Evolutionary conservation across 2,888 invertebrate species (phyloP), one percentile per base, ranked within the genome.

Genomic region (Piscicola geometra): DNA sequence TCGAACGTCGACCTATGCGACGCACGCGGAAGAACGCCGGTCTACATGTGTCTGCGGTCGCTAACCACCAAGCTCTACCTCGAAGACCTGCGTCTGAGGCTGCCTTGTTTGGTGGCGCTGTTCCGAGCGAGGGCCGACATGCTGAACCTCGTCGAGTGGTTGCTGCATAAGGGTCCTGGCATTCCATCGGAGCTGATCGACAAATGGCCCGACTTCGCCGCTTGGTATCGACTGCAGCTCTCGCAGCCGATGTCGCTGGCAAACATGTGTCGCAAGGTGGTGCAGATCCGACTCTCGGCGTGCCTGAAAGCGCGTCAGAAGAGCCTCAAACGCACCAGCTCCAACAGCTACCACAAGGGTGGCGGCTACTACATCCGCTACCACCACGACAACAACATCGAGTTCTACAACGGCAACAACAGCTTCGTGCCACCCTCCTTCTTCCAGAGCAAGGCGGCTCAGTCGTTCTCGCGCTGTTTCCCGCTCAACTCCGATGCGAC

Each of bases 61-160:
- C 81, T 85, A 36, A 84, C 83, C 78, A 84, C 84, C 0, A 83
- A 83, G 33, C 81, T 85, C n/a, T 85, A 84, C 79, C 82, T 82
- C 50, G 85, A 84, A 76, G 85, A 85, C 78, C 80, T 85, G 71
- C 83, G 83, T 69, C 83, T 84, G 78, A 83, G 84, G 80, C 81
- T 85, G 3, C 82, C 83, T 3, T 83, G 83, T 77, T 82, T 83
- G 35, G 81, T 83, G 75, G 80, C 83, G 18, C 80, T 86, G 78
- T 83, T 82, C 77, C 79, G 81, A 71, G 82, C 83, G 36, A 83
- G 84, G 74, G 85, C 85, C 80, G 86, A 86, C 81, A 84, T 85
- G 84, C 81, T 86, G 52, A 85, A 85, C 78, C 80, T 85, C 12
- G 82, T 83, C 12, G 84, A 84, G 77, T 86, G 86, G 86, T 78